phyloP scores from a whole-genome alignment of 2,113 vertebrate genomes.

The Sphaerodactylus townsendi region DNA sequence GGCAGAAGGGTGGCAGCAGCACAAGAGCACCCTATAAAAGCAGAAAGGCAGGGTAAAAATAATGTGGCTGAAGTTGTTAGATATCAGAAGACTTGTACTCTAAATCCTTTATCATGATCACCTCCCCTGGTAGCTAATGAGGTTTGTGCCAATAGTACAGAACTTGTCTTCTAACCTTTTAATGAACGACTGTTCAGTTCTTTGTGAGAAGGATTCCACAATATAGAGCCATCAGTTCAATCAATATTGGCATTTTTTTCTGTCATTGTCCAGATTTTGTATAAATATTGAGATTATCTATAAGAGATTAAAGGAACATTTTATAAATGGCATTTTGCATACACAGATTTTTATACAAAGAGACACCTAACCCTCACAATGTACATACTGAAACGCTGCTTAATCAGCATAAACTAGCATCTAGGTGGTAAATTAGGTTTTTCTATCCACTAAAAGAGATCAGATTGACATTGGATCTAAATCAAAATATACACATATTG shows the following conservation, averaged over 20 bases:
- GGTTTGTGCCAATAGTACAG: too few species aligned
- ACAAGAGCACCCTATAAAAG: too few species aligned
- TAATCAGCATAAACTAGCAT: conserved; percentile 7
- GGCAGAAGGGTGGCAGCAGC: too few species aligned
- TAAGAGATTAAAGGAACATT: background rate
- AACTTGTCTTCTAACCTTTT: background rate
- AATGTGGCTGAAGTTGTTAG: too few species aligned
- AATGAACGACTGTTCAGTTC: background rate
- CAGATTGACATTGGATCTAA: background rate
- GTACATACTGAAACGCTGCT: background rate
- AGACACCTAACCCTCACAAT: background rate
- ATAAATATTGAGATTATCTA: background rate
- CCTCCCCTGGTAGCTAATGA: too few species aligned
- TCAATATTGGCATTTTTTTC: fast-evolving
- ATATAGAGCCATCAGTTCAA: background rate
- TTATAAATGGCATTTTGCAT: background rate
- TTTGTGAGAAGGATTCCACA: too few species aligned
- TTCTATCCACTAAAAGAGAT: background rate
- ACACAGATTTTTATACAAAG: background rate
- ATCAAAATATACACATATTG: conserved; percentile 13
- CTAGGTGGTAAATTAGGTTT: background rate
- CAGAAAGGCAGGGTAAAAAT: too few species aligned
- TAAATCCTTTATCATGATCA: too few species aligned
- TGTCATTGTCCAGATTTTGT: background rate
- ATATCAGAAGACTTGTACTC: too few species aligned